These are phyloP conservation scores for Mellilla xanthometata DNA, from an alignment of 2,888 invertebrate genomes.

Conservation along the genomic window DNA sequence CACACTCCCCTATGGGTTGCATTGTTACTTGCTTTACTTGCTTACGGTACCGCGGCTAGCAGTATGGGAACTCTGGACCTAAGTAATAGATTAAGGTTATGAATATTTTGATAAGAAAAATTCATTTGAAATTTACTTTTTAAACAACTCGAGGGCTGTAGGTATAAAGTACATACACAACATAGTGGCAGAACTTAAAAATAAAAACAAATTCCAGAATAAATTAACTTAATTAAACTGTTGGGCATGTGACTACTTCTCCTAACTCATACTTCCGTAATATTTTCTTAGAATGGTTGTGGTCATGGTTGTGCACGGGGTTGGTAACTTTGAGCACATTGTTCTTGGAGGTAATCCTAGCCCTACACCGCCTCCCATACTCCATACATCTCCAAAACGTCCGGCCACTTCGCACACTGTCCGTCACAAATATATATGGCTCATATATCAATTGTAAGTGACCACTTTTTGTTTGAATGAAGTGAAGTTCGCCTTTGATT, in stretches of 20 bases:
- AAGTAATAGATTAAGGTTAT: too few relatives aligned
- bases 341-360: conserved; percentile 75
- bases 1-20: too few relatives aligned
- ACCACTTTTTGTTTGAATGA: conserved; percentile 77
- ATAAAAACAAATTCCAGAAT: too few relatives aligned
- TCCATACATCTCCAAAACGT: conserved; percentile 80
- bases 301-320: conserved; percentile 68
- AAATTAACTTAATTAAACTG: conserved; percentile 45
- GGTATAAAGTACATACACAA: too few relatives aligned
- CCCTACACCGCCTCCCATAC: conserved; percentile 74
- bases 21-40: too few relatives aligned
- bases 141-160: too few relatives aligned
- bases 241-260: conserved; percentile 73
- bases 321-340: conserved; percentile 72
- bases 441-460: conserved; percentile 75
- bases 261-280: conserved; percentile 69
- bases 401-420: conserved; percentile 74
- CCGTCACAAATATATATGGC: conserved; percentile 76
- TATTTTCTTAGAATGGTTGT: conserved; percentile 71
- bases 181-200: too few relatives aligned
- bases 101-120: too few relatives aligned
- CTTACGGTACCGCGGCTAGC: too few relatives aligned
- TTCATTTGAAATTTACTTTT: too few relatives aligned
- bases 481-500: conserved; percentile 69
- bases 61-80: too few relatives aligned